Evolutionary conservation across 2,888 invertebrate genomes (phyloP).

Genomic region (Heterodera filipjevi): DNA sequence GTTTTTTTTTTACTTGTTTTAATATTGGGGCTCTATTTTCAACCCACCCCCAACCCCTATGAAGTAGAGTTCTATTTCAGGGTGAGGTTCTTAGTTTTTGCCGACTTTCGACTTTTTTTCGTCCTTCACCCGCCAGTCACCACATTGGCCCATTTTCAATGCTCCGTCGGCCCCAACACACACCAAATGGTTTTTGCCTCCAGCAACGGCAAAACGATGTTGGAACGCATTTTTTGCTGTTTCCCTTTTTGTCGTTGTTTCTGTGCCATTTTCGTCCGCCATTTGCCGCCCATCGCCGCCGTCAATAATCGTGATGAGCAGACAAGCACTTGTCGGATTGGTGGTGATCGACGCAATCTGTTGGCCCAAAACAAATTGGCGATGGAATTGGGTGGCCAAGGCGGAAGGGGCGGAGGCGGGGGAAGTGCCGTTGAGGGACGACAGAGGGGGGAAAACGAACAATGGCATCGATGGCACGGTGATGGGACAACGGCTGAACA

Average conservation of each 20-base stretch:
- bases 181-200: constrained; percentile 47
- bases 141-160: too few species aligned
- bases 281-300: constrained; percentile 7
- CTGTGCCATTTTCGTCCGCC: background rate
- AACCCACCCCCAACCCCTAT: too few species aligned
- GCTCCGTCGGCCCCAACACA: too few species aligned
- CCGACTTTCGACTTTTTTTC: too few species aligned
- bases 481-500: constrained; percentile 50
- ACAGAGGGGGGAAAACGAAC: constrained; percentile 39
- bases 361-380: constrained; percentile 9
- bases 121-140: too few species aligned
- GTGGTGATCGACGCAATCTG: constrained; percentile 14
- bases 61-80: too few species aligned
- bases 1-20: too few species aligned
- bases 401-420: background rate
- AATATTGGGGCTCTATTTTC: too few species aligned
- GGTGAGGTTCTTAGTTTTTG: too few species aligned
- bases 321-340: constrained; percentile 42
- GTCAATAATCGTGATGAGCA: constrained; percentile 41
- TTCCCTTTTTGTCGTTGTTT: background rate
- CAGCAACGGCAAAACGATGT: constrained; percentile 31
- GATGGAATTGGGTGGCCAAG: constrained; percentile 11
- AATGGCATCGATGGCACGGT: constrained; percentile 41
- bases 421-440: background rate
- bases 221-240: background rate